Base-by-base conservation (phyloP, 2,797 vertebrate genomes). In the Danio choprae region DNA sequence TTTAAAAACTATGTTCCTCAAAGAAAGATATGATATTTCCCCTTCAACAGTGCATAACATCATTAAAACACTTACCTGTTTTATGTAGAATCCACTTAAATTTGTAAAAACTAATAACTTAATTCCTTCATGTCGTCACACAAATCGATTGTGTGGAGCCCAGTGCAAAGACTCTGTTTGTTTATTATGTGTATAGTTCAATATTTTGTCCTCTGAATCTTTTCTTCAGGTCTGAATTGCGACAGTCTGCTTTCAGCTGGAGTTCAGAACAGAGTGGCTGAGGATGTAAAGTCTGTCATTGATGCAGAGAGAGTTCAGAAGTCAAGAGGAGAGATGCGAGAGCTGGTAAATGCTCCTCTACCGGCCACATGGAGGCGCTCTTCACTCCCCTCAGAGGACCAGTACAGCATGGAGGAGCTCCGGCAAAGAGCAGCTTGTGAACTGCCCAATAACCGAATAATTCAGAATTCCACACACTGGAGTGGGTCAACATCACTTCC, bases 331-430 rank as follows among this genome's bases (percentile, higher is more conserved):
- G 96, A 96, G 44, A 89, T 88, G 85, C 89, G 94, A 18, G 97
- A 96, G 80, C 87, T 97, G 85, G 95, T 98, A 63, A 94, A 95
- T 0, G 93, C 95, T 0, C 96, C 96, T 0, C 87, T 98, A 56
- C 97, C 98, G 0, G 90, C 95, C 1, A 96, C 95, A 0, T 98
- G 98, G 97, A 94, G 95, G 18, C 97, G 97, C 48, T 97, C 96
- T 0, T 97, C 96, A 5, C 91, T 97, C 60, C 94, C 96, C 29
- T 93, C 72, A 0, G 96, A 97, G 80, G 94, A 96, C 51, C 93
- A 93, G 12, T 82, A 89, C 0, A 89, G 81, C 38, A 86, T 93
- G 0, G 95, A 96, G 71, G 97, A 97, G 22, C 84, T 93, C 0
- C 90, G 90, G 84, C 92, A 92, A 16, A 86, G 87, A 71, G 92